These are phyloP conservation scores for Syrmaticus mikado DNA, from an alignment of 2,113 vertebrate genomes.

Conservation along the genomic window DNA sequence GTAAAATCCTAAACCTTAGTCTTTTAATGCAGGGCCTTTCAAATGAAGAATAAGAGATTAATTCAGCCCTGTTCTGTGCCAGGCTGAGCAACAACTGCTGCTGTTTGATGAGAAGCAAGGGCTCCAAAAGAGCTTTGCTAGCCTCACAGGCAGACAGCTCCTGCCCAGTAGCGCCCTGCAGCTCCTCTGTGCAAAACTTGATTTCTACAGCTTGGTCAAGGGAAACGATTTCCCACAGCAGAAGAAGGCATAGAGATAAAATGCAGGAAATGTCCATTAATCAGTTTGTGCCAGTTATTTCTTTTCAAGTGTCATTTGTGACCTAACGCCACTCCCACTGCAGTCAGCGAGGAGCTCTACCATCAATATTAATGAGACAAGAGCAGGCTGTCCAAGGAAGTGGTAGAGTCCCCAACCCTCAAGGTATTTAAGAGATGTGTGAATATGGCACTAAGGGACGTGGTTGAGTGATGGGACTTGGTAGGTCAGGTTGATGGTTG, in stretches of 20 bases:
- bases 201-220: rapidly evolving
- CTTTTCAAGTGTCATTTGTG: background rate
- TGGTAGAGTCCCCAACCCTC: background rate
- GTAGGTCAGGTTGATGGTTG: background rate
- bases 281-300: background rate
- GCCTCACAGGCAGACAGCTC: background rate
- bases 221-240: background rate
- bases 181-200: rapidly evolving
- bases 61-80: background rate
- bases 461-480: background rate
- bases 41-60: conserved; percentile 60
- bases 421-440: background rate
- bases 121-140: background rate
- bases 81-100: background rate
- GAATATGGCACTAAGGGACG: background rate
- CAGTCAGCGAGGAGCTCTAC: background rate
- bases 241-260: background rate
- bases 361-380: rapidly evolving
- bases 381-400: background rate
- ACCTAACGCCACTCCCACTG: background rate
- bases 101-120: background rate
- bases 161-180: background rate
- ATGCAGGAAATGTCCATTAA: rapidly evolving
- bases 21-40: conserved; percentile 52
- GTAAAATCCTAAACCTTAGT: conserved; percentile 63